Base-by-base conservation (phyloP, 2,888 invertebrate species). In the Chymomyza caudatula region DNA sequence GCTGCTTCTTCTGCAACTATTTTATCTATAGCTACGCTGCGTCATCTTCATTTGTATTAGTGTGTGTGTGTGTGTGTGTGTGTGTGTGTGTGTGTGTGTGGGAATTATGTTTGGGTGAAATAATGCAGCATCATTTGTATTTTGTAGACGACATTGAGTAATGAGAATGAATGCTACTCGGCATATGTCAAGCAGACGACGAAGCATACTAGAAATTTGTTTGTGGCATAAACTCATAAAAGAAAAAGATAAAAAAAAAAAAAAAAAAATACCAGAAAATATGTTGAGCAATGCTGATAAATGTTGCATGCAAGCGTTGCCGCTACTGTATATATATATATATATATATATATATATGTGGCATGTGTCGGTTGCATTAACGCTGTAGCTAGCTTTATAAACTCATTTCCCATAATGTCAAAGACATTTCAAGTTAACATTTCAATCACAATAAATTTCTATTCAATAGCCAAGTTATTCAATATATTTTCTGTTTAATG, bases 391-490 rank as follows among this genome's bases (percentile, higher is more conserved):
- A 19, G 29, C 29, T 37, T 37, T 73, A 71, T 71, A 76, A 78
- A 77, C 70, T 73, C 70, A 75, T 83, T 73, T 80, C 67, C 17
- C 2, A 23, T 60, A 22, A 51, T 11, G 51, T 20, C 51, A 51
- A 51, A 51, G 51, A 20, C 51, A 11, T 19, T 62, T 73, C 59
- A 3, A 42, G 56, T 67, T 73, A 65, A 69, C 75, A 80, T 63
- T 79, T 74, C 75, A 83, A 74, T 78, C 70, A 72, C 78, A 83
- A 81, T 81, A 81, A 77, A 81, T 85, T 81, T 83, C 73, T 80
- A 83, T 81, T 84, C 29, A 37, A 37, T 37, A 11, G 29, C 29
- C 8, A 37, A 37, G 29, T 37, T 37, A 37, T 37, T 37, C 29
- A 8, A 37, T 4, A 37, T 37, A 37, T 37, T 37, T 37, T 73